A percentile compares a stretch with the other conserved stretches of the same genome.
phyloP scores from a whole-genome alignment of 2,888 invertebrate species.

The Himalopsyche japonica region DNA sequence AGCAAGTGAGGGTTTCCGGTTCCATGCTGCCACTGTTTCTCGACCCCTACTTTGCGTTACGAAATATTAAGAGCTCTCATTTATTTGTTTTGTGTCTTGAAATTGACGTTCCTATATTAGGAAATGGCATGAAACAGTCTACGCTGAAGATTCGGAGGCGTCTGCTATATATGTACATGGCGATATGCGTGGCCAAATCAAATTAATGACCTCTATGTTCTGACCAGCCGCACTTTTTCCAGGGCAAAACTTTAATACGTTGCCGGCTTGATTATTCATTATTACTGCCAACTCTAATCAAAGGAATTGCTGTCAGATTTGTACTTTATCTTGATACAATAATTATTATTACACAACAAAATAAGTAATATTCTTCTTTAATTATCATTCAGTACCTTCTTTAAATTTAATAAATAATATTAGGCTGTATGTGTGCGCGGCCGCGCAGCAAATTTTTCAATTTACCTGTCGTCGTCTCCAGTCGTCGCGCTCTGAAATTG shows the following conservation, averaged over 20 bases:
- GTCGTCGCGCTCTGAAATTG: no score
- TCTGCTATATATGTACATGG: background rate
- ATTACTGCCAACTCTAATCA: background rate
- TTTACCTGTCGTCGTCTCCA: no score
- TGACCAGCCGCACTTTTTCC: background rate
- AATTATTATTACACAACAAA: no score
- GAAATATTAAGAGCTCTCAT: background rate
- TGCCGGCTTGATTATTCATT: background rate
- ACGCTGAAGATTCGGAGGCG: background rate
- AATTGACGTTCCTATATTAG: background rate
- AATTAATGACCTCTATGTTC: background rate
- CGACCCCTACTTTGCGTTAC: background rate
- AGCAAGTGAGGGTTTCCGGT: no score
- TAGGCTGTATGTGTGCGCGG: no score
- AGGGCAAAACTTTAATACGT: background rate
- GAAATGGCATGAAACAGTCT: background rate
- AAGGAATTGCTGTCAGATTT: background rate
- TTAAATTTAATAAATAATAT: no score
- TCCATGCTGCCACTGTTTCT: background rate
- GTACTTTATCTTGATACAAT: no score
- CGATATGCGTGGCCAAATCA: background rate
- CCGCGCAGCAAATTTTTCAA: no score
- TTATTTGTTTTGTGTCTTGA: background rate
- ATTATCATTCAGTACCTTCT: no score
- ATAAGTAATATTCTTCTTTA: no score